phyloP scores from a whole-genome alignment of 2,797 vertebrate genomes.

The Columba guinea region DNA sequence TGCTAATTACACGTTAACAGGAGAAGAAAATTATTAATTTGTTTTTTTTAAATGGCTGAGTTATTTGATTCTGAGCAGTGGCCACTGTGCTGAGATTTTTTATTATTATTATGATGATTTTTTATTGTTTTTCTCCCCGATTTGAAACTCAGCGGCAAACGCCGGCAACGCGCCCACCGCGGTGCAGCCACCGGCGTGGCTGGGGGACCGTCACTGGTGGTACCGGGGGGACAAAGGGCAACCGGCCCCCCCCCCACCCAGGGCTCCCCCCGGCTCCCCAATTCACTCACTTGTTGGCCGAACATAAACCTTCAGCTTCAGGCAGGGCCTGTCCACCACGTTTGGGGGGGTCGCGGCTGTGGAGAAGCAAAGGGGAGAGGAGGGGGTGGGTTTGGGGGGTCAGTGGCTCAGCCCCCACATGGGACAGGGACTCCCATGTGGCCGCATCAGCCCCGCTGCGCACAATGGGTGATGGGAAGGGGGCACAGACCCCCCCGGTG shows the following conservation, averaged over 20 bases:
- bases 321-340: slow-evolving; percentile 85
- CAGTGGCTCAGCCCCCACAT: accelerated
- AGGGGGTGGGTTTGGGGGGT: neutral
- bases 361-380: neutral
- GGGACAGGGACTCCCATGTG: neutral
- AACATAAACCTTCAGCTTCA: slow-evolving; percentile 92
- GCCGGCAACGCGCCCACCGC: neutral
- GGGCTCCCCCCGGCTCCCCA: too few relatives aligned
- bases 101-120: too few relatives aligned
- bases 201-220: accelerated
- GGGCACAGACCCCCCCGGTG: neutral
- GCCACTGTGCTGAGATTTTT: neutral
- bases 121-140: too few relatives aligned
- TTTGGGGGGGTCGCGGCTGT: slow-evolving; percentile 87
- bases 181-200: neutral
- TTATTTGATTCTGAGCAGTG: slow-evolving; percentile 19
- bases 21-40: slow-evolving; percentile 73
- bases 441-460: neutral
- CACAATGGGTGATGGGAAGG: neutral
- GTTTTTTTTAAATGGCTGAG: slow-evolving; percentile 64
- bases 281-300: slow-evolving; percentile 88
- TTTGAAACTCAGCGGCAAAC: neutral
- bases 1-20: slow-evolving; percentile 70
- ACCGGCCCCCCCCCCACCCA: neutral
- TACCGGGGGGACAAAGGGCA: too few relatives aligned